phyloP scores from a whole-genome alignment of 2,113 vertebrate species.

The Litocranius walleri region DNA sequence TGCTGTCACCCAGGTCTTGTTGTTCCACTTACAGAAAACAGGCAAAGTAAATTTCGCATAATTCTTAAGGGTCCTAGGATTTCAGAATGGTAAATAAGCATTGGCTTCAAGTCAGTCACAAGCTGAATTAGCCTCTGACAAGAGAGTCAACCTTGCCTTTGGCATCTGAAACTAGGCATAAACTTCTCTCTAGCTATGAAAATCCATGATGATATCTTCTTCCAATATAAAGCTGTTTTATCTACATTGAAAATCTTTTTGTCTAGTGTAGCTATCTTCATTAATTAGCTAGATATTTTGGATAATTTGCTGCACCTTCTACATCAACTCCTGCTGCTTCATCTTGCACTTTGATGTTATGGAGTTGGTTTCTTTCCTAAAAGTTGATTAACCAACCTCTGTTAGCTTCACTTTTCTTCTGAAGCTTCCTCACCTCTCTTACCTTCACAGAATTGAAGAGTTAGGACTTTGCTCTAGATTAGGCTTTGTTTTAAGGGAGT shows the following conservation, averaged over 20 bases:
- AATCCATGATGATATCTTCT: not conserved
- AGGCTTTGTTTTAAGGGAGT: not conserved
- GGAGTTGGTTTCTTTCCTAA: not conserved
- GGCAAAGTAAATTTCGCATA: not conserved
- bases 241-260: not conserved
- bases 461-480: not conserved
- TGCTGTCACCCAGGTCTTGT: not conserved
- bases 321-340: not conserved
- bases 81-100: not conserved
- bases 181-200: not conserved
- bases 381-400: not conserved
- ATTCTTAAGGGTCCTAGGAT: not conserved
- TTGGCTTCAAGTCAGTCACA: not conserved
- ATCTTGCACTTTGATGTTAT: not conserved
- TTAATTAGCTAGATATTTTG: not conserved
- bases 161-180: not conserved
- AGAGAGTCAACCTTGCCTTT: too few species aligned
- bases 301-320: not conserved
- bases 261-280: not conserved
- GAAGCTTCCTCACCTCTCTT: not conserved
- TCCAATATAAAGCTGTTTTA: not conserved
- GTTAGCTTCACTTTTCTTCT: not conserved
- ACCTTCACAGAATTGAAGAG: not conserved
- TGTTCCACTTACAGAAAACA: not conserved
- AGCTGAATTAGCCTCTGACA: not conserved